phyloP scores from a whole-genome alignment of 2,888 invertebrate genomes.

The Thera britannica region DNA sequence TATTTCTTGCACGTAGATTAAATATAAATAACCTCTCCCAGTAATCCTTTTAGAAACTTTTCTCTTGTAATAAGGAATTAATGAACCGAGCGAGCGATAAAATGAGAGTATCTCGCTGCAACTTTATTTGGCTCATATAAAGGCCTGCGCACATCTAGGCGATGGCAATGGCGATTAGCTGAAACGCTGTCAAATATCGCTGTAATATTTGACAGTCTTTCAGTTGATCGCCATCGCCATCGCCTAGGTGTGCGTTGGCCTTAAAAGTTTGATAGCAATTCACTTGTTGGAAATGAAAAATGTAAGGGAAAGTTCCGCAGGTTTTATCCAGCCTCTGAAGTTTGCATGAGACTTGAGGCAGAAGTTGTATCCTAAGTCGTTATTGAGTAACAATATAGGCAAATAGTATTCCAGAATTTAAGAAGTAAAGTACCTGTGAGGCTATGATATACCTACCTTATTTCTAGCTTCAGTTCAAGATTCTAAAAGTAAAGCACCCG shows the following conservation, averaged over 20 bases:
- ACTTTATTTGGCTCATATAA: constrained; percentile 35
- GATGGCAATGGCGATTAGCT: no score
- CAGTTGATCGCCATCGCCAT: no score
- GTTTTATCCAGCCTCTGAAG: constrained; percentile 13
- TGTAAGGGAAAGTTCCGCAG: constrained; percentile 27
- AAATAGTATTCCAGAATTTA: no score
- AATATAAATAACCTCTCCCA: constrained; percentile 15
- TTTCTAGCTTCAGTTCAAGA: no score
- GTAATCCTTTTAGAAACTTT: constrained; percentile 25
- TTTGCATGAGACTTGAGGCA: not conserved
- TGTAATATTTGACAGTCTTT: no score
- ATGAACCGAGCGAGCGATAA: constrained; percentile 23
- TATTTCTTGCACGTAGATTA: constrained; percentile 16
- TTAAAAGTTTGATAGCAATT: constrained; percentile 30
- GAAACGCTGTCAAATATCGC: no score
- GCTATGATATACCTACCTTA: no score
- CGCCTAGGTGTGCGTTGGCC: no score
- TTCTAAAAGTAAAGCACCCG: not conserved
- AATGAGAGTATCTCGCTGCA: constrained; percentile 19
- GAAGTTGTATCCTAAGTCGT: not conserved
- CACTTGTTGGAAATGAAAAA: constrained; percentile 37
- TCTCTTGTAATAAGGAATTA: constrained; percentile 23
- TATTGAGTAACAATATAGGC: not conserved
- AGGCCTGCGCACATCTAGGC: no score
- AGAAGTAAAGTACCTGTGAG: no score